Base-by-base conservation (phyloP, 2,888 invertebrate genomes). In the Tribolium freemani region DNA sequence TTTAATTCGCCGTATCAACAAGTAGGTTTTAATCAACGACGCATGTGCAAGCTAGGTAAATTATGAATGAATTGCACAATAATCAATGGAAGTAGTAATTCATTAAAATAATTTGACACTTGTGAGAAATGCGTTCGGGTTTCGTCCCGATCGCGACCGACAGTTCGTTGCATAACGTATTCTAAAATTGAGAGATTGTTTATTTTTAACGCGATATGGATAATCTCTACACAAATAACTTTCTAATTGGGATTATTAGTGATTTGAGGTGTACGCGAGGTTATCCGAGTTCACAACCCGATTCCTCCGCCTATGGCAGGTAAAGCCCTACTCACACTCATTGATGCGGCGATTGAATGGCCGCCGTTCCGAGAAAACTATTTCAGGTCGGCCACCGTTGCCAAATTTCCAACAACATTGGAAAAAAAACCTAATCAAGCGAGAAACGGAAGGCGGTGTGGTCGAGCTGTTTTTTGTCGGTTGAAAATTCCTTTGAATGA, bases 401-500 rank as follows among this genome's bases (percentile, higher is more conserved):
- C 66, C 66, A 67, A 13, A n/a, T 26, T 26, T 26, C 26, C 5
- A 26, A 26, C 26, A 26, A 26, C 26, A 26, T 5, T 26, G 26
- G 26, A 26, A 26, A 26, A 31, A 44, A 30, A 51, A 53, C 30
- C 63, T 63, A 58, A 67, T 57, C 66, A 58, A 48, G 57, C 58
- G 64, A 51, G 66, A 60, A 64, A 45, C 58, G 71, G 67, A 67
- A 64, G 53, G 50, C 72, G 68, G 72, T 53, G 64, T 64, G 67
- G 68, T 67, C 68, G 68, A 69, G 50, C 68, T 63, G 72, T 76
- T 80, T 83, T 83, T 83, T 81, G 72, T 79, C 81, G 82, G 82
- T 83, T 81, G 78, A 83, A 84, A 83, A 83, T 85, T 84, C 84
- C 82, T 84, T 84, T 79, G 83, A 84, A 84, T 84, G 83, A 84